Conservation (phyloP, 2,797 vertebrate genomes). For the Spondyliosoma cantharus region DNA sequence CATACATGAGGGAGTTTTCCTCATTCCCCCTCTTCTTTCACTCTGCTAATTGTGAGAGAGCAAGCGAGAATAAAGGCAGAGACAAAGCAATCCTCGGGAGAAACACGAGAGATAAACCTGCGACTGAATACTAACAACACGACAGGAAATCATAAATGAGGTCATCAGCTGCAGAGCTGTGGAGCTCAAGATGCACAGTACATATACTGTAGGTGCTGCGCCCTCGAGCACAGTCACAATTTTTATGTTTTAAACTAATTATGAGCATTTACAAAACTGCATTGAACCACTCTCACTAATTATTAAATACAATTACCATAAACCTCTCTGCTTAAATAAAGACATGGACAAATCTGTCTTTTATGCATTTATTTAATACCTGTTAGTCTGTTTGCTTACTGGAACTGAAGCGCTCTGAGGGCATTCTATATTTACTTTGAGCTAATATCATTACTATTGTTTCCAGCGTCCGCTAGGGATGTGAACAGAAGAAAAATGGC, state of each 20-base stretch:
- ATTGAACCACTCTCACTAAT: not conserved
- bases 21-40: constrained; percentile 16
- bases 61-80: no score
- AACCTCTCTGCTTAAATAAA: not conserved
- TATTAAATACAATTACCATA: not conserved
- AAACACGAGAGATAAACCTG: constrained; percentile 28
- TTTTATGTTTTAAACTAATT: not conserved
- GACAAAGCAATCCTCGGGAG: constrained; percentile 48
- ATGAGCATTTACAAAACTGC: not conserved
- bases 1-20: constrained; percentile 44
- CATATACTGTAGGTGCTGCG: not conserved
- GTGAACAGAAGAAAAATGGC: not conserved
- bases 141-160: constrained; percentile 39
- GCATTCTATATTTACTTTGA: not conserved
- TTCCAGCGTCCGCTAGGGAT: not conserved
- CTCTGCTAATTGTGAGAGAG: no score
- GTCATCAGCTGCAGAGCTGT: constrained; percentile 18
- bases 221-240: no score
- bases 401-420: constrained; percentile 5
- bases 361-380: not conserved
- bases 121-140: constrained; percentile 53
- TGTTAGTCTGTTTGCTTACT: not conserved
- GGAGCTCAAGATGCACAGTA: not conserved
- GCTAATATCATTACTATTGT: not conserved
- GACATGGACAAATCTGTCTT: constrained; percentile 2